Evolutionary conservation across 2,113 vertebrate species (phyloP).

Genomic region (Nothoprocta perdicaria): DNA sequence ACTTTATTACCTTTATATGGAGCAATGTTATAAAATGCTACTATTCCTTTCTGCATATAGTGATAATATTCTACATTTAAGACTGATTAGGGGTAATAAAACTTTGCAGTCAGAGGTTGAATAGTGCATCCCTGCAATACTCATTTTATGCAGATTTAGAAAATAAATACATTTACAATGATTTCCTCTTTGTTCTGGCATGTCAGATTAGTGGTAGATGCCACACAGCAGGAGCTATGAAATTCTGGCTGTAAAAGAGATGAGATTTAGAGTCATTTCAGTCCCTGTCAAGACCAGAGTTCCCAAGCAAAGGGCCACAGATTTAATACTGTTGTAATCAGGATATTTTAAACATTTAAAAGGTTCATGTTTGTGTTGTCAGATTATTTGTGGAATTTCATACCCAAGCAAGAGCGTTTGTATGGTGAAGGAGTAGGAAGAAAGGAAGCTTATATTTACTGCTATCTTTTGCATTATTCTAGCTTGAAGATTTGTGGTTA

Average conservation of each 20-base stretch:
- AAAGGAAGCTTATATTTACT: not conserved
- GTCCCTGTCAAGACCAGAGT: slow-evolving; percentile 64
- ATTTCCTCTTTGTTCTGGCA: slow-evolving; percentile 67
- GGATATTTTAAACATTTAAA: slow-evolving; percentile 69
- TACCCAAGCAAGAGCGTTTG: not conserved
- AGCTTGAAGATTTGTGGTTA: not conserved
- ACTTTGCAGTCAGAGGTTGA: slow-evolving; percentile 64
- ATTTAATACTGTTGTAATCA: slow-evolving; percentile 75
- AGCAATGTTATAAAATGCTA: not conserved
- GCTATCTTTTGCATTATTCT: not conserved
- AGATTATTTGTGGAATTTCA: slow-evolving; percentile 63
- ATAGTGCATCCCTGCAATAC: slow-evolving; percentile 50
- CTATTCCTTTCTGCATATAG: slow-evolving; percentile 44
- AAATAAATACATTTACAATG: slow-evolving; percentile 73
- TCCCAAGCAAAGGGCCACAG: slow-evolving; percentile 60
- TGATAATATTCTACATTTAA: slow-evolving; percentile 54
- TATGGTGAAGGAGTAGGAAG: not conserved
- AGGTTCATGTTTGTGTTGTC: slow-evolving; percentile 56
- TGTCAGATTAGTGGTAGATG: slow-evolving; percentile 72
- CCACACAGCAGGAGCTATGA: slow-evolving; percentile 67
- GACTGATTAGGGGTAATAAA: slow-evolving; percentile 52
- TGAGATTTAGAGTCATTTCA: slow-evolving; percentile 69
- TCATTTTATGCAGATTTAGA: slow-evolving; percentile 72
- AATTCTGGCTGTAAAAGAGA: slow-evolving; percentile 66
- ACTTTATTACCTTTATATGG: slow-evolving; percentile 16